phyloP scores from a whole-genome alignment of 2,888 invertebrate genomes.

The Patella caerulea region DNA sequence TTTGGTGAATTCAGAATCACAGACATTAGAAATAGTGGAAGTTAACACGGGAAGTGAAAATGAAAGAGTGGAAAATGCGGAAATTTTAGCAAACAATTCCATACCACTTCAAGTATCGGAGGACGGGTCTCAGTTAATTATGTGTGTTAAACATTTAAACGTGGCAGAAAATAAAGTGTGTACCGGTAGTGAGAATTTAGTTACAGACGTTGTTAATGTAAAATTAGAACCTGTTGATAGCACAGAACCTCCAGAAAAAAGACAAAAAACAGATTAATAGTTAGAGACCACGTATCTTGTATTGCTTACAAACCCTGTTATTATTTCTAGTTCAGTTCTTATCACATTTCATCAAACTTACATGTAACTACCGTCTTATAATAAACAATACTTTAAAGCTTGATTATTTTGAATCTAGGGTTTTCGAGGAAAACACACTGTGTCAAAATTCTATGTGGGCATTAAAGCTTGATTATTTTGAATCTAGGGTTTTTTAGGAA shows the following conservation, averaged over 20 bases:
- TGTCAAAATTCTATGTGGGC: too few relatives aligned
- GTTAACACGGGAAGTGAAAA: not conserved
- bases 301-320: too few relatives aligned
- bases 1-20: not conserved
- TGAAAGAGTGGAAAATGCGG: not conserved
- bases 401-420: too few relatives aligned
- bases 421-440: too few relatives aligned
- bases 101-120: not conserved
- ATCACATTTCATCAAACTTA: too few relatives aligned
- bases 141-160: not conserved
- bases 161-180: not conserved
- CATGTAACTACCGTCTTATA: too few relatives aligned
- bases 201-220: not conserved
- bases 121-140: not conserved
- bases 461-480: too few relatives aligned
- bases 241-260: not conserved
- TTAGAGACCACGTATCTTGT: too few relatives aligned
- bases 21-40: slow-evolving; percentile 5
- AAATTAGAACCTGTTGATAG: not conserved
- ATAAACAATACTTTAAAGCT: too few relatives aligned
- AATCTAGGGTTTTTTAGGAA: too few relatives aligned
- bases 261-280: slow-evolving; percentile 1
- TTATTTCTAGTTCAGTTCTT: too few relatives aligned
- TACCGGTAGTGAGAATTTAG: not conserved
- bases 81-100: not conserved